Conservation (phyloP, 2,888 invertebrate genomes). For the Drepana falcataria region DNA sequence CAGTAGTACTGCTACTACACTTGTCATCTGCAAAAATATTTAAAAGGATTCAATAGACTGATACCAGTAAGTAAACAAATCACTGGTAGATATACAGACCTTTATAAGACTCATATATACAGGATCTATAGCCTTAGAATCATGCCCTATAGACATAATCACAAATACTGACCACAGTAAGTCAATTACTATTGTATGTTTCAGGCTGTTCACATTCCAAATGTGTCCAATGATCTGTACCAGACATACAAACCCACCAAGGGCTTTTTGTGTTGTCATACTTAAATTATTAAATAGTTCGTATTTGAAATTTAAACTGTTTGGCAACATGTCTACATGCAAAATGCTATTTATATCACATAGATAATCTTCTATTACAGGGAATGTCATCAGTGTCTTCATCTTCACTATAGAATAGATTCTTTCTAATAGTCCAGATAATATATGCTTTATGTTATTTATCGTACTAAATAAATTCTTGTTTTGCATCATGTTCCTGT, state of each 20-base stretch:
- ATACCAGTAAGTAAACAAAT: too few relatives aligned
- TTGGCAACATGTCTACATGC: slow-evolving; percentile 39
- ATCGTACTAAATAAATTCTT: slow-evolving; percentile 56
- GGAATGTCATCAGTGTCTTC: slow-evolving; percentile 65
- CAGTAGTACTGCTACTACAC: slow-evolving; percentile 46
- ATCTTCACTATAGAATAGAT: slow-evolving; percentile 57
- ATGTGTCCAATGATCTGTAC: slow-evolving; percentile 64
- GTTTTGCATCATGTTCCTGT: slow-evolving; percentile 42
- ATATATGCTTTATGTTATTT: slow-evolving; percentile 49
- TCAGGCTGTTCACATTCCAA: slow-evolving; percentile 54
- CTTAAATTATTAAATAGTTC: slow-evolving; percentile 39
- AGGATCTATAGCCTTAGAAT: slow-evolving; percentile 36
- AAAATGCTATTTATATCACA: slow-evolving; percentile 42
- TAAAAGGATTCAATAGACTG: too few relatives aligned
- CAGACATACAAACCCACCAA: slow-evolving; percentile 58
- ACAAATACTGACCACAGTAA: slow-evolving; percentile 61
- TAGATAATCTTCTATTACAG: slow-evolving; percentile 50
- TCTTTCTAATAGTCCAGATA: slow-evolving; percentile 51
- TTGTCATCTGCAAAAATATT: slow-evolving; percentile 48
- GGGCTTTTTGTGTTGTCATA: slow-evolving; percentile 48
- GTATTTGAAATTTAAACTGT: slow-evolving; percentile 37
- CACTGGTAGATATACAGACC: slow-evolving; percentile 36
- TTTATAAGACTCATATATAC: slow-evolving; percentile 49
- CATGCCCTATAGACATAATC: slow-evolving; percentile 41
- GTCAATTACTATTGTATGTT: slow-evolving; percentile 55